A percentile compares a stretch with the other conserved stretches of the same genome.
Evolutionary conservation across 2,888 invertebrate genomes (phyloP).

Genomic region (Agrochola macilenta): DNA sequence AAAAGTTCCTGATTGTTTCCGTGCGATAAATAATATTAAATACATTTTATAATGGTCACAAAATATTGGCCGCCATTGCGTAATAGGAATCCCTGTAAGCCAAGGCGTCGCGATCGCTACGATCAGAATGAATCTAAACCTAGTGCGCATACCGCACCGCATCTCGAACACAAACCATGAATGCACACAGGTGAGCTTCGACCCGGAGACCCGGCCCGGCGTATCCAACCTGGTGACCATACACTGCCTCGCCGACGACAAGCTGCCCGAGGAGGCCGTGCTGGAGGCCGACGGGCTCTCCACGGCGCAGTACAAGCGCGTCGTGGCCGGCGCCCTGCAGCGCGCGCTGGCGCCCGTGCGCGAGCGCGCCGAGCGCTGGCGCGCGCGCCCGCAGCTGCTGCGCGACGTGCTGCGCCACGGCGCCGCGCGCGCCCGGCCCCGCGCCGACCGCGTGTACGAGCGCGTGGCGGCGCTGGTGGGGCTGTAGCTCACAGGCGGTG

Average conservation of each 20-base stretch:
- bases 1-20: background rate
- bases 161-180: background rate
- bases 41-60: background rate
- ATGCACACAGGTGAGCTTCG: constrained; percentile 92
- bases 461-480: constrained; percentile 90
- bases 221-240: constrained; percentile 97
- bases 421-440: constrained; percentile 91
- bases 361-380: constrained; percentile 78
- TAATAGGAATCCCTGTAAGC: background rate
- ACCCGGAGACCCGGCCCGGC: constrained; percentile 94
- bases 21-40: background rate
- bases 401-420: constrained; percentile 84
- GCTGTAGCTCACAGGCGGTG: constrained; percentile 74
- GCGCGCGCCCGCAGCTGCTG: constrained; percentile 90
- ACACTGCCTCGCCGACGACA: constrained; percentile 94
- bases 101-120: background rate
- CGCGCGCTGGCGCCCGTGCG: constrained; percentile 72
- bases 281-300: constrained; percentile 92
- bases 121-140: background rate
- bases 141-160: background rate
- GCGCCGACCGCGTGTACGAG: constrained; percentile 92
- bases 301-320: constrained; percentile 92
- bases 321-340: constrained; percentile 75
- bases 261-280: constrained; percentile 92
- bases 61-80: background rate